Evolutionary conservation across 2,888 invertebrate genomes (phyloP).

Genomic region (Xylophagus ater): DNA sequence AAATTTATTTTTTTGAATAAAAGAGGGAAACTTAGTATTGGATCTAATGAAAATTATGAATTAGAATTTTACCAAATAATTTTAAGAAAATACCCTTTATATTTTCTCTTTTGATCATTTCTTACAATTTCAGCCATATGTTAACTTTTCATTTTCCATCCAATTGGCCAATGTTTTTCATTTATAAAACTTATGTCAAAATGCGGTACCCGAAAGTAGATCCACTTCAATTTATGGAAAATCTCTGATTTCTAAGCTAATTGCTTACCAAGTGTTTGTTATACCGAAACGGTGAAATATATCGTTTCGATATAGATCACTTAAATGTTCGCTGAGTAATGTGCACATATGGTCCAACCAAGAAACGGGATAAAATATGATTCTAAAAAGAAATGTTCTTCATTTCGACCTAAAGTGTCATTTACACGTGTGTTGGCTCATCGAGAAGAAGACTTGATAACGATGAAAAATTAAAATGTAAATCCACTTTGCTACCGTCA

Average conservation of each 20-base stretch:
- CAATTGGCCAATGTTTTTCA: slow-evolving; percentile 8
- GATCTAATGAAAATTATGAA: too few relatives aligned
- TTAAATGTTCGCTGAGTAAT: slow-evolving; percentile 6
- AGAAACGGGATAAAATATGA: slow-evolving; percentile 7
- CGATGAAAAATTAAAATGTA: too few relatives aligned
- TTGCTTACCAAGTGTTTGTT: slow-evolving; percentile 15
- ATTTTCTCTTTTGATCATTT: too few relatives aligned
- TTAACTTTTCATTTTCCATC: slow-evolving; percentile 9
- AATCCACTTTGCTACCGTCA: slow-evolving; percentile 3
- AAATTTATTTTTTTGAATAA: too few relatives aligned
- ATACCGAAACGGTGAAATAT: slow-evolving; percentile 6
- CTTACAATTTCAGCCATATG: too few relatives aligned
- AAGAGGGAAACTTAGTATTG: too few relatives aligned
- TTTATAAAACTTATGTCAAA: slow-evolving; percentile 4
- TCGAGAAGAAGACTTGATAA: slow-evolving; percentile 6
- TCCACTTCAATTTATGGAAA: slow-evolving; percentile 16
- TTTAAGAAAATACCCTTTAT: too few relatives aligned
- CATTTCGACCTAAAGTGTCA: slow-evolving; percentile 16
- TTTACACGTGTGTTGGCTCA: slow-evolving; percentile 14
- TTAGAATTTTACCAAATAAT: too few relatives aligned
- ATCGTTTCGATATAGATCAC: slow-evolving; percentile 10
- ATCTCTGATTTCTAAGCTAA: slow-evolving; percentile 18
- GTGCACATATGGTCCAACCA: slow-evolving; percentile 15
- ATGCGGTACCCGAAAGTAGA: slow-evolving; percentile 6
- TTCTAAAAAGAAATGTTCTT: slow-evolving; percentile 13